Percentiles rank a stretch among this genome's conserved stretches.
Evolutionary conservation across 1,140 invertebrate genomes (phyloP).

Genomic region (Diuraphis noxia): DNA sequence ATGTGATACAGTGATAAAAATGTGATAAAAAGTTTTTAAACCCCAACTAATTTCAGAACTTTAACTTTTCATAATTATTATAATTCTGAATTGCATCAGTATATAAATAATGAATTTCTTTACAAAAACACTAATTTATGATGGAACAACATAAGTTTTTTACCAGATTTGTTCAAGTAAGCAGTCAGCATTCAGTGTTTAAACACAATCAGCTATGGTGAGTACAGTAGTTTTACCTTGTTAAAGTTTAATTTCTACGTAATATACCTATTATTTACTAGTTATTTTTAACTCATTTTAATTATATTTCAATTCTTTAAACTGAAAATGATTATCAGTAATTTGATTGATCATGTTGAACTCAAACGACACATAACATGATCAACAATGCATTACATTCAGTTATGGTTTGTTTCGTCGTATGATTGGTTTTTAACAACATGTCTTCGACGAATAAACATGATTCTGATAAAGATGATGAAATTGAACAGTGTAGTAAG

Average conservation of each 20-base stretch:
- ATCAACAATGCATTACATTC: slow-evolving; percentile 44
- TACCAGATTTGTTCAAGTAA: not conserved
- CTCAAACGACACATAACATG: slow-evolving; percentile 33
- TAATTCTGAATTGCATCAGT: not conserved
- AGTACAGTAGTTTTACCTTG: not conserved
- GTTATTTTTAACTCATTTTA: not conserved
- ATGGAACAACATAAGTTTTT: not conserved
- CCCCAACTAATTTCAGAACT: not conserved
- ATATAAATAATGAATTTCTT: not conserved
- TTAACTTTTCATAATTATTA: not conserved
- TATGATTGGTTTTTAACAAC: slow-evolving; percentile 41
- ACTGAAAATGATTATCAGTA: not conserved
- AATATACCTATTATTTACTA: not conserved
- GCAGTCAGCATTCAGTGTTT: not conserved
- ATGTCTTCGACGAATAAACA: slow-evolving; percentile 50
- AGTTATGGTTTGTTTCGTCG: slow-evolving; percentile 36
- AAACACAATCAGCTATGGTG: not conserved
- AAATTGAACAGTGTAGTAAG: slow-evolving; percentile 47
- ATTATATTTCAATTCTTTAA: not conserved
- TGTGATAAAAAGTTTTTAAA: slow-evolving; percentile 37
- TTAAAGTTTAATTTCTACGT: not conserved
- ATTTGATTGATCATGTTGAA: slow-evolving; percentile 31
- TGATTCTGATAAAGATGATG: slow-evolving; percentile 47
- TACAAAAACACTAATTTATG: not conserved
- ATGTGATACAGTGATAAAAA: not conserved